Evolutionary conservation across 2,888 invertebrate genomes (phyloP).

Genomic region (Elegia similella): DNA sequence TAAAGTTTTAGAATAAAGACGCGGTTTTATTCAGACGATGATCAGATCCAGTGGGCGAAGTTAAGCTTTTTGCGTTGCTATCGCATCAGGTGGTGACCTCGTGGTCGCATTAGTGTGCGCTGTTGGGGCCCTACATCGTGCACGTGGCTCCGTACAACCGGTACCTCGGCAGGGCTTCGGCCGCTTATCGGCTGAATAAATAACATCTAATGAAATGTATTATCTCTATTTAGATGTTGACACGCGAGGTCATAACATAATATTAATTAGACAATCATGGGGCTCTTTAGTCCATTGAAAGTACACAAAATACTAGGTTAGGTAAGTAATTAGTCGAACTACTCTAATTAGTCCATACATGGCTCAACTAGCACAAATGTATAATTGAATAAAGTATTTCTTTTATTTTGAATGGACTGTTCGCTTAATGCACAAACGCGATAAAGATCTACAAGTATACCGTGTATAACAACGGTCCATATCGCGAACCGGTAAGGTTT

Average conservation of each 20-base stretch:
- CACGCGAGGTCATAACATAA: background rate
- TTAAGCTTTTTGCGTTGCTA: conserved; percentile 20
- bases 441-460: conserved; percentile 9
- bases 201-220: background rate
- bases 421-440: background rate
- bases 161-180: conserved; percentile 17
- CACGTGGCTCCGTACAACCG: conserved; percentile 36
- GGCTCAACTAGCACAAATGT: background rate
- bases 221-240: background rate
- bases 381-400: background rate
- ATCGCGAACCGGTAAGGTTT: conserved; percentile 18
- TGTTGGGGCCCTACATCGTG: conserved; percentile 39
- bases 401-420: background rate
- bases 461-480: conserved; percentile 18
- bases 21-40: background rate
- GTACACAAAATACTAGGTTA: no score
- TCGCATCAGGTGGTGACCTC: conserved; percentile 46
- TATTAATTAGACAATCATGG: background rate
- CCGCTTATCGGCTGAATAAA: conserved; percentile 6
- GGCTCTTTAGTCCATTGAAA: no score
- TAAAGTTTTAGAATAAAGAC: no score
- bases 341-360: no score
- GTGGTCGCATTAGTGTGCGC: conserved; percentile 46
- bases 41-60: background rate
- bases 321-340: no score